Evolutionary conservation across 2,113 vertebrate genomes (phyloP).

Genomic region (Echinops telfairi): DNA sequence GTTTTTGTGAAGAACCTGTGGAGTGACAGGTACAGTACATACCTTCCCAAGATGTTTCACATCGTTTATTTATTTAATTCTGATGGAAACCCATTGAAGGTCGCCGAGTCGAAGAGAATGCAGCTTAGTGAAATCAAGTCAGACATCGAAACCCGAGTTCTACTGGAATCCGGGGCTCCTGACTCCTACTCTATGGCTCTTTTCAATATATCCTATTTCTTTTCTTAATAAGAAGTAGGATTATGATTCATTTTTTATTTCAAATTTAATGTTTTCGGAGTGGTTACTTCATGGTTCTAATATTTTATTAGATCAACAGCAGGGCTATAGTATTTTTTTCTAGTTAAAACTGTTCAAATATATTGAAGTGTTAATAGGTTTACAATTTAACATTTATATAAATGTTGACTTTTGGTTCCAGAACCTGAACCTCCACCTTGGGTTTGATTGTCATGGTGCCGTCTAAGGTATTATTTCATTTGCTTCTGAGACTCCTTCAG

Average conservation of each 20-base stretch:
- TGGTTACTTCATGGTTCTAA: background rate
- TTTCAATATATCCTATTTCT: background rate
- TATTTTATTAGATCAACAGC: background rate
- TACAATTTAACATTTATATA: no score
- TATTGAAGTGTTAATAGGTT: background rate
- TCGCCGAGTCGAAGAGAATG: background rate
- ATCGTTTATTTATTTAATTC: background rate
- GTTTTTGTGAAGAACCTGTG: background rate
- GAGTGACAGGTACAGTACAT: background rate
- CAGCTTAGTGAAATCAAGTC: background rate
- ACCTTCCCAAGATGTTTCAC: background rate
- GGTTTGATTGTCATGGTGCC: background rate
- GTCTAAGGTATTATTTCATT: background rate
- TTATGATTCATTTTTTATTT: background rate
- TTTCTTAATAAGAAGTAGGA: background rate
- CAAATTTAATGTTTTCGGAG: background rate
- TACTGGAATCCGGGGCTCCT: background rate
- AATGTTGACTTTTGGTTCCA: constrained; percentile 17
- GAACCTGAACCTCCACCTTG: background rate
- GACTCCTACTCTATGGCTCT: background rate
- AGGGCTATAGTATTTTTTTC: background rate
- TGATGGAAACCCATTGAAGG: background rate
- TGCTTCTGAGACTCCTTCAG: background rate
- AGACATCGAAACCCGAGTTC: background rate
- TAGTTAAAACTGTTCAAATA: background rate